phyloP scores from a whole-genome alignment of 2,888 invertebrate species.

The Drosophila infuscata region DNA sequence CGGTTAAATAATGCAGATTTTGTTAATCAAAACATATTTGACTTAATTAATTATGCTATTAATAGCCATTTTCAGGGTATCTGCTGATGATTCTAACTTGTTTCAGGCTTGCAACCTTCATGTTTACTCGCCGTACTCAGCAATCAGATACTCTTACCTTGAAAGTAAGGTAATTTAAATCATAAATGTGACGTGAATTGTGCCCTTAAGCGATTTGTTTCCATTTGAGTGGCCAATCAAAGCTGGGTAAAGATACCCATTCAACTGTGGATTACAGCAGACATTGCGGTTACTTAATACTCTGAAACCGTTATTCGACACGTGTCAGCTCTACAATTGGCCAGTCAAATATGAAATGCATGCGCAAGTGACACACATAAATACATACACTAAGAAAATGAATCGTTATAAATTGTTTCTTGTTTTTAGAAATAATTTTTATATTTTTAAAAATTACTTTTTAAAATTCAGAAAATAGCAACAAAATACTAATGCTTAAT shows the following conservation, averaged over 20 bases:
- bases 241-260: constrained; percentile 16
- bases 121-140: neutral
- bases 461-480: neutral
- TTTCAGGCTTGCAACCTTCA: neutral
- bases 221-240: constrained; percentile 30
- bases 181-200: neutral
- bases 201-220: constrained; percentile 20
- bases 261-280: constrained; percentile 24
- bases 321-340: constrained; percentile 42
- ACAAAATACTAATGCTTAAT: neutral
- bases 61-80: neutral
- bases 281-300: constrained; percentile 44
- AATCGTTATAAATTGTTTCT: neutral
- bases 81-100: neutral
- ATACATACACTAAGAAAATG: neutral
- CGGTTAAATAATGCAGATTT: neutral
- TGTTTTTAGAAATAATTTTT: neutral
- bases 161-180: constrained; percentile 7
- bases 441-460: neutral
- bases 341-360: constrained; percentile 7
- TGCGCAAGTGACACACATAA: neutral
- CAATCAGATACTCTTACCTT: neutral
- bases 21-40: neutral
- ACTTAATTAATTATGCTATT: neutral
- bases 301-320: constrained; percentile 34